Evolutionary conservation across 2,888 invertebrate genomes (phyloP), one percentile per base, ranked within the genome.

Genomic region (Terebella lapidaria): DNA sequence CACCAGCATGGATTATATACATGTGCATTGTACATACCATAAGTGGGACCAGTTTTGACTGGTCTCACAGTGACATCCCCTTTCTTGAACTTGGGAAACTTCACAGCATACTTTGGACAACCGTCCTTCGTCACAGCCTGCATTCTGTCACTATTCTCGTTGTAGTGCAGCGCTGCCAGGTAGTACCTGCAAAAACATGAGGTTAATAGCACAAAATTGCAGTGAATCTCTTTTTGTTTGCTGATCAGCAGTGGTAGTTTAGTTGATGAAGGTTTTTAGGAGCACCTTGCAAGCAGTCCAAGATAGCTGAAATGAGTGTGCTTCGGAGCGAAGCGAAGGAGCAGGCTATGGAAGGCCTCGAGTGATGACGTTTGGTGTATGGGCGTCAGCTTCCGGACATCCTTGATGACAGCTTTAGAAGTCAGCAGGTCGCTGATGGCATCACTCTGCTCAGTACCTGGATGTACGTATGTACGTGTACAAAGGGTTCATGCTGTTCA

Each of bases 71-170:
- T 49, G 49, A 18, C 18, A 5, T 22, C 49, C 20, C 49, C 49
- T 49, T 49, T 49, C 49, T 49, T 49, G 49, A 49, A 49, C 22
- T 49, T 49, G 15, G 49, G 49, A 49, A 49, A 49, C 20, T 22
- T 49, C 5, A 49, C 22, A 22, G 10, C 49, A 49, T 5, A 49
- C 5, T 22, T 5, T 5, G 49, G 49, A 18, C 18, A 18, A 18
- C 49, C 49, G 20, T 49, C 49, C 22, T 18, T 5, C 5, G 15
- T 18, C 18, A 20, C 22, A 49, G 49, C 49, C 49, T 49, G 49
- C 20, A 5, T 5, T 49, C 49, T 5, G 18, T 49, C 49, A 20
- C 49, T 49, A 22, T 49, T 49, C 18, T 20, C 49, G 22, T 49
- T 49, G 49, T 49, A 49, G 49, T 49, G 49, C 20, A 49, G 15